Base-by-base conservation (phyloP, 2,888 invertebrate species). In the Camponotus fellah region DNA sequence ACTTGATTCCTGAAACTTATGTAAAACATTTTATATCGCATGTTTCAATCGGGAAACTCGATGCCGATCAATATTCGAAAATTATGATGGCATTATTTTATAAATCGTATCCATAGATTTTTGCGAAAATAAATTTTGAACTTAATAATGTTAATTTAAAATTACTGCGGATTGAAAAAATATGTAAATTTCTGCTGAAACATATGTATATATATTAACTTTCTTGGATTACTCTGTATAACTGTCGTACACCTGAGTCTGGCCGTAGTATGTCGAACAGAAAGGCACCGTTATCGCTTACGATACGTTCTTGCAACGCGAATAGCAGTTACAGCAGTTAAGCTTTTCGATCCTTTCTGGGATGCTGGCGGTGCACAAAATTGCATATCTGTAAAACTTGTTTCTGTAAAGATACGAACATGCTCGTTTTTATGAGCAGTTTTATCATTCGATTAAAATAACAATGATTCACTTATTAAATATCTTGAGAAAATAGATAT, bases 201-300 rank as follows among this genome's bases (percentile, higher is more conserved):
- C 26, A 34, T 26, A 26, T 26, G 26, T 26, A 26, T 26, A 2
- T 26, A 49, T 53, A 53, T 53, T 53, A n/a, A n/a, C 32, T 66
- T 56, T 4, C 32, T 58, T 43, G 56, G 17, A 77, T 43, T 77
- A 66, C n/a, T 56, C 34, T 34, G 58, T 71, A 62, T 37, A 56
- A 49, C 26, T 34, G 53, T 60, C 46, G 60, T 60, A 60, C 79
- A 80, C 71, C 71, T 80, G 60, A 71, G 60, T 12, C 37, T 49
- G 79, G 46, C 34, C 46, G 60, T 46, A 49, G 60, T 69, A 69
- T 71, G 71, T 80, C 71, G 79, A 71, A 69, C 79, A 79, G 69
- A 79, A 34, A 80, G 69, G 71, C 71, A 80, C 79, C 79, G 79
- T 80, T 80, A 80, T 80, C 71, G 71, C 79, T 80, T 62, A 62